These are phyloP conservation scores for Takifugu bimaculatus DNA, from an alignment of 2,113 vertebrate species.

Conservation along the genomic window DNA sequence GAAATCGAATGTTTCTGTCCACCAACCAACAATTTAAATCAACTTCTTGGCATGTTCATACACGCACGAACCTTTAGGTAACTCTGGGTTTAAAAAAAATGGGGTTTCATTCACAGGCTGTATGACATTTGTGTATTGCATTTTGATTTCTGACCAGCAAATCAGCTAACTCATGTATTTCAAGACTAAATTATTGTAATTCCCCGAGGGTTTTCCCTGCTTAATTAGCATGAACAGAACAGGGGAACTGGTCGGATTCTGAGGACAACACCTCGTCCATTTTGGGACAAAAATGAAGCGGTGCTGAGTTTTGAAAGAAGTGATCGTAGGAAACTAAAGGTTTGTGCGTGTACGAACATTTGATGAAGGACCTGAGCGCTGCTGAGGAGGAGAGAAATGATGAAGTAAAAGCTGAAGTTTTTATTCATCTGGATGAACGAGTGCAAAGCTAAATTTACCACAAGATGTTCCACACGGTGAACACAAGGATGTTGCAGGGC, in stretches of 20 bases:
- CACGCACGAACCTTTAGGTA: not conserved
- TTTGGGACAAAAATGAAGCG: not conserved
- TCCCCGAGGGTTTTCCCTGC: not conserved
- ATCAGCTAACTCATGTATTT: not conserved
- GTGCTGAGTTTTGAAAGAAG: not conserved
- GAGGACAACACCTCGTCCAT: not conserved
- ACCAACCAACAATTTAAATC: not conserved
- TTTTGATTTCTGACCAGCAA: not conserved
- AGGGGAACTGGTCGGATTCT: not conserved
- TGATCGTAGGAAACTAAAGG: conserved; percentile 1
- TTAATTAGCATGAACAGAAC: not conserved
- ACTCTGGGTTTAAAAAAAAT: too few relatives aligned
- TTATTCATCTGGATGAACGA: not conserved
- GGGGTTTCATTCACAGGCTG: too few relatives aligned
- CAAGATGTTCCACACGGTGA: not conserved
- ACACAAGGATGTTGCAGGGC: not conserved
- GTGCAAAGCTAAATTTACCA: not conserved
- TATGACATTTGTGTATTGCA: not conserved
- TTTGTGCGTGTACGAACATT: not conserved
- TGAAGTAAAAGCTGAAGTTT: not conserved
- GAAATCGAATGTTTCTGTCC: not conserved
- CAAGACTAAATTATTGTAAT: not conserved
- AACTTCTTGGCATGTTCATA: too few relatives aligned
- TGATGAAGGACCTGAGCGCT: not conserved
- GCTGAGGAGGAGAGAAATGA: not conserved